Conservation (phyloP, 2,797 vertebrate species). For the Pogoniulus pusillus region DNA sequence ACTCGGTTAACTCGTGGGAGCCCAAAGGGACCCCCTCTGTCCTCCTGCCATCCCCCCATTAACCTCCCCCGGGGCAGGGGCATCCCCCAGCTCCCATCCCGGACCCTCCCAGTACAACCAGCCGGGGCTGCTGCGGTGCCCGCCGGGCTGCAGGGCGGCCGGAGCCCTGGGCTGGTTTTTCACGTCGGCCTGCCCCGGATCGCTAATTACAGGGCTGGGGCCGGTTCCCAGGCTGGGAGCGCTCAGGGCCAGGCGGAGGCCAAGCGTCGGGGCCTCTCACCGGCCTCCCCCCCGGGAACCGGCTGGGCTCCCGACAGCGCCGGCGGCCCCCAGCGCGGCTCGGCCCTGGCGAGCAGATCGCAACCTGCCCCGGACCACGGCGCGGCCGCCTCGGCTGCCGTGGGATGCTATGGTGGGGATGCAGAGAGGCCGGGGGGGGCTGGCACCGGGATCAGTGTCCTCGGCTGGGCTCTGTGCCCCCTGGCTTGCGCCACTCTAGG, state of each 20-base stretch:
- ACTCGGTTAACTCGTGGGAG: neutral
- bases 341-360: neutral
- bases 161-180: neutral
- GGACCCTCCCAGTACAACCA: neutral
- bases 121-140: neutral
- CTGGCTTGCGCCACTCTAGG: neutral
- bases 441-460: neutral
- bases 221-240: neutral
- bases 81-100: neutral
- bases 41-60: neutral
- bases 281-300: neutral
- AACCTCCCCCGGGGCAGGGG: neutral
- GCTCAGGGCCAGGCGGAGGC: neutral
- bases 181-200: neutral
- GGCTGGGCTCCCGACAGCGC: neutral
- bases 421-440: neutral
- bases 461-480: neutral
- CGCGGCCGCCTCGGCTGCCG: neutral
- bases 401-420: rapidly evolving
- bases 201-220: conserved; percentile 10
- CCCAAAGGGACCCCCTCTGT: too few species aligned
- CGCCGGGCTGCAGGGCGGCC: neutral
- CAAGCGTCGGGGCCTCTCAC: neutral
- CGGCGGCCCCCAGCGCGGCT: neutral
- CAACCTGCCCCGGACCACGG: neutral